Evolutionary conservation across 2,113 vertebrate species (phyloP), one percentile per base, ranked within the genome.

Genomic region (Vidua macroura): DNA sequence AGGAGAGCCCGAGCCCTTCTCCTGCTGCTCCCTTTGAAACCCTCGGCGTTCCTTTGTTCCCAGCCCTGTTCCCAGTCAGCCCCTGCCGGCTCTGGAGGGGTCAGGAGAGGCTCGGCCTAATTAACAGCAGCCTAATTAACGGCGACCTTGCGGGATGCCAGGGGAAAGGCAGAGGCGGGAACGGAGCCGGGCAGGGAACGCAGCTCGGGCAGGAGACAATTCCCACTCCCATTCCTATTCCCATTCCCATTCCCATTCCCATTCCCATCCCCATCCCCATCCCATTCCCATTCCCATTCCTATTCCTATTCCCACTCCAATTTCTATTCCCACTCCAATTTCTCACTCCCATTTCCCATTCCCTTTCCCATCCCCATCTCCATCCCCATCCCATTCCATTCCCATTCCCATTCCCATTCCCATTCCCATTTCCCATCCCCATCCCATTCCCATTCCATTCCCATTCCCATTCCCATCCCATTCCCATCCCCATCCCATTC

Each of bases 61-160:
- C 52, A 3, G 16, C 7, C 2, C 66, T 31, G 90, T 24, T 63
- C 78, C 82, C 67, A 55, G 62, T 37, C 85, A 68, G 59, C 92
- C 92, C 93, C 95, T 4, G 7, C 73, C 6, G 15, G 74, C 64
- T 80, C 67, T 37, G 48, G 11, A 66, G 88, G 52, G 89, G 67
- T 53, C 92, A 53, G 59, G 16, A 37, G 72, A 94, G 93, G 88
- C 95, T 92, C 56, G 7, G 94, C 76, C 92, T 93, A 92, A 96
- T 95, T 88, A 94, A 48, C 66, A 39, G 33, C 9, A 1, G 39
- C 27, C 49, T 93, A 93, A 96, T 96, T 93, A 96, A 15, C 70
- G 5, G 4, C 1, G 3, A 2, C 15, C 28, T 18, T 2, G 56
- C 1, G n/a, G 82, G 69, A 64, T 28, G 27, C 49, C 41, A 1